Percentiles rank a stretch among this genome's conserved stretches.
These are phyloP conservation scores for Masnerella sp. DNA, from an alignment of 2,888 invertebrate genomes.

Conservation along the genomic window DNA sequence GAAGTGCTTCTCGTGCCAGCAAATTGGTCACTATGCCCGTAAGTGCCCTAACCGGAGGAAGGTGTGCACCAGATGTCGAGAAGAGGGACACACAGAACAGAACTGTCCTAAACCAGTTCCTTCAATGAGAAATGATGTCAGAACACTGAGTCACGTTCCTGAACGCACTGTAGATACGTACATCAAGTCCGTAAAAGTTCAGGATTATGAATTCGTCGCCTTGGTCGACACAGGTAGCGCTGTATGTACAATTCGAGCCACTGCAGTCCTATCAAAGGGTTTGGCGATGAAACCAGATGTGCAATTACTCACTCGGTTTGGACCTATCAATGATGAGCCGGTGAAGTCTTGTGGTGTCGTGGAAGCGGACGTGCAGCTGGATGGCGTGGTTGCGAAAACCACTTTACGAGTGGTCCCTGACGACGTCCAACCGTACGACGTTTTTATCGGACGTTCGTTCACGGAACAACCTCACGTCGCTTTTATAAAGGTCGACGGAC, in stretches of 20 bases:
- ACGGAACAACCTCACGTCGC: conserved; percentile 14
- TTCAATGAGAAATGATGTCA: not conserved
- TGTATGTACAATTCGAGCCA: conserved; percentile 19
- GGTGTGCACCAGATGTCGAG: not conserved
- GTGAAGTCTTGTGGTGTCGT: conserved; percentile 1
- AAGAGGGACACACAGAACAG: not conserved
- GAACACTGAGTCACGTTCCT: no score
- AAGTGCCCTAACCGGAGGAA: conserved; percentile 14
- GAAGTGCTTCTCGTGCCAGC: conserved; percentile 18
- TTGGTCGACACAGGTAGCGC: conserved; percentile 15
- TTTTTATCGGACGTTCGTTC: conserved; percentile 9
- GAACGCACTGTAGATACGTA: conserved; percentile 2
- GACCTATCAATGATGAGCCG: not conserved
- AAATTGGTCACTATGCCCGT: conserved; percentile 15
- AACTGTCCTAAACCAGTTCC: conserved; percentile 12
- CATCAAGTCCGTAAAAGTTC: not conserved
- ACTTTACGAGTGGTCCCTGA: conserved; percentile 3
- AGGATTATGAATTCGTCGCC: not conserved
- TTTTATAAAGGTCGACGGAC: conserved; percentile 17
- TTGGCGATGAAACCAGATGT: not conserved
- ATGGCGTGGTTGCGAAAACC: not conserved
- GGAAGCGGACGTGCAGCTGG: conserved; percentile 5
- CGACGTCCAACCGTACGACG: conserved; percentile 13
- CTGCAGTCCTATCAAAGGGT: conserved; percentile 1
- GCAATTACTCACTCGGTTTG: not conserved